Evolutionary conservation across 1,140 invertebrate genomes (phyloP).

Genomic region (Trypoxylus dichotomus): DNA sequence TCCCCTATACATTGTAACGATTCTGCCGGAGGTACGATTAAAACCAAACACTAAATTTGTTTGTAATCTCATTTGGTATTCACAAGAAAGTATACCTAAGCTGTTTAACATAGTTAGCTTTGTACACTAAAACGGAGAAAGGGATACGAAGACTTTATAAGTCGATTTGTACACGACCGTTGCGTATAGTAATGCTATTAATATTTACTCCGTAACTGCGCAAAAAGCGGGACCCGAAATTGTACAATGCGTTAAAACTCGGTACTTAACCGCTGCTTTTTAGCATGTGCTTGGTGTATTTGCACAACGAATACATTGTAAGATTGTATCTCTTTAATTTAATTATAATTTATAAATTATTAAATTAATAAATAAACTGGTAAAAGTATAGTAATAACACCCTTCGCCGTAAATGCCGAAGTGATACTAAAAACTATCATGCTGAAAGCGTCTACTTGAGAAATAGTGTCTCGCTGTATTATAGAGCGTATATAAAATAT

Average conservation of each 20-base stretch:
- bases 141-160: background rate
- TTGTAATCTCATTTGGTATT: conserved; percentile 7
- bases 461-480: no score
- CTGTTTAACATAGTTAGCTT: background rate
- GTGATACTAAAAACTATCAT: no score
- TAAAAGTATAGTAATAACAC: no score
- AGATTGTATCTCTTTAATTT: no score
- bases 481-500: no score
- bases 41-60: background rate
- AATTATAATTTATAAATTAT: no score
- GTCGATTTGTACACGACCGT: background rate
- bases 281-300: no score
- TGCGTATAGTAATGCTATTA: conserved; percentile 1
- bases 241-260: background rate
- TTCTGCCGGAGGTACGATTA: background rate
- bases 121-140: background rate
- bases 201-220: background rate
- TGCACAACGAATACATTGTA: no score
- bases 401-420: no score
- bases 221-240: background rate
- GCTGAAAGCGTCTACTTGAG: no score
- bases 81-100: background rate
- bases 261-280: no score
- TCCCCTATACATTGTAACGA: background rate
- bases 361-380: no score